These are phyloP conservation scores for Corvus cornix DNA, from an alignment of 2,113 vertebrate genomes.

Conservation along the genomic window DNA sequence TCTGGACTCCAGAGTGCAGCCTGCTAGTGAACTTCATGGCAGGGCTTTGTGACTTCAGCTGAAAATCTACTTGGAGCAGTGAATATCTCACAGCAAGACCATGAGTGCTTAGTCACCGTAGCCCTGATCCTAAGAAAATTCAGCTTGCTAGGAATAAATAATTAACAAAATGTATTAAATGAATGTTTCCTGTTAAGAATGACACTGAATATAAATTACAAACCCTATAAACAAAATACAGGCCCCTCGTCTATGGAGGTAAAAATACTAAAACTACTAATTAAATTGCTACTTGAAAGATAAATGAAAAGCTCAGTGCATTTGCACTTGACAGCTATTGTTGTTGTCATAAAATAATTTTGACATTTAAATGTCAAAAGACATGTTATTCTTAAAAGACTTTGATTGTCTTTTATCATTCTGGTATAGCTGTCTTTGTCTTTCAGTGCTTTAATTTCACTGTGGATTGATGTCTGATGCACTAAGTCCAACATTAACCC, in stretches of 20 bases:
- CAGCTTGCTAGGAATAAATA: neutral
- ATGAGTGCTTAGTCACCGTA: neutral
- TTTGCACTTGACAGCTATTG: constrained; percentile 9
- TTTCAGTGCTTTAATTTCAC: neutral
- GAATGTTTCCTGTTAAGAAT: neutral
- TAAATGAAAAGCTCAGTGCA: neutral
- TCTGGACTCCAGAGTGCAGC: neutral
- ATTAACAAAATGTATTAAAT: neutral
- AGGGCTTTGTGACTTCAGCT: neutral
- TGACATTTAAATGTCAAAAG: constrained; percentile 53
- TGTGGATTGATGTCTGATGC: neutral
- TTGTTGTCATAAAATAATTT: constrained; percentile 45
- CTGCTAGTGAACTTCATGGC: neutral
- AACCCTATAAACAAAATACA: neutral
- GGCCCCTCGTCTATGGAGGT: neutral
- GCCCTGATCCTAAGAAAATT: neutral
- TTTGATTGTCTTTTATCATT: neutral
- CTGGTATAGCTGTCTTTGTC: neutral
- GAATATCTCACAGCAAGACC: neutral
- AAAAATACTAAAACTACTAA: neutral
- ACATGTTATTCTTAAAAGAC: neutral
- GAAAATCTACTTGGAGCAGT: neutral
- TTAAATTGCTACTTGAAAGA: neutral
- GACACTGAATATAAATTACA: neutral
- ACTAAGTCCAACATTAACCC: neutral